phyloP scores from a whole-genome alignment of 2,797 vertebrate species.

The Silurus lanzhouensis region DNA sequence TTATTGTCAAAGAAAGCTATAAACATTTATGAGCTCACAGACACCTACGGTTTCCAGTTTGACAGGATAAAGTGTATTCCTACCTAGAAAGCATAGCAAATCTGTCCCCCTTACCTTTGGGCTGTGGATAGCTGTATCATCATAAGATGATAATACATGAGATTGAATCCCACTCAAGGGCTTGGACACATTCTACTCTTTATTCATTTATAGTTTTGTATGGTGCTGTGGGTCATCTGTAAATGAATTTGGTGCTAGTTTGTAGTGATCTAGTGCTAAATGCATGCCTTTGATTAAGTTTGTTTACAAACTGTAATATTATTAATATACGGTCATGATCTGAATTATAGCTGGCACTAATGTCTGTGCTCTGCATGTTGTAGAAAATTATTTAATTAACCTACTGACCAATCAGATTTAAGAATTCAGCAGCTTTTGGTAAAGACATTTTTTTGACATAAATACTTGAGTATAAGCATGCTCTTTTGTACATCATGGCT shows the following conservation, averaged over 20 bases:
- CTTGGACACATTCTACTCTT: background rate
- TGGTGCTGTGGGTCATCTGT: background rate
- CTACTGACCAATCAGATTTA: background rate
- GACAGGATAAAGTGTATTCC: background rate
- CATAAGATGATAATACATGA: background rate
- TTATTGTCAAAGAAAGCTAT: too few relatives aligned
- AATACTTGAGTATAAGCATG: background rate
- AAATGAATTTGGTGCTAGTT: too few relatives aligned
- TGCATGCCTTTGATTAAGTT: background rate
- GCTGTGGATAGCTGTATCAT: background rate
- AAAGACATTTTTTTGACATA: background rate
- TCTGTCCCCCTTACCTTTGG: background rate
- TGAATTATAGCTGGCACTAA: background rate
- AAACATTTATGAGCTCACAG: background rate
- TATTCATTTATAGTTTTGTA: background rate
- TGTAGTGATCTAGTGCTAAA: background rate
- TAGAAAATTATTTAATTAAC: background rate
- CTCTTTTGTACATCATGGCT: background rate
- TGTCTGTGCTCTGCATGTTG: background rate
- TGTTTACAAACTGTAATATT: background rate
- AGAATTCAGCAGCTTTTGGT: background rate
- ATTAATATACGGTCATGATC: background rate
- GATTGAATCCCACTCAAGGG: background rate
- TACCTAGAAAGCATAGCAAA: background rate
- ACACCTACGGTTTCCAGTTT: background rate